Conservation (phyloP, 1,140 invertebrate genomes). For the Linepithema humile region DNA sequence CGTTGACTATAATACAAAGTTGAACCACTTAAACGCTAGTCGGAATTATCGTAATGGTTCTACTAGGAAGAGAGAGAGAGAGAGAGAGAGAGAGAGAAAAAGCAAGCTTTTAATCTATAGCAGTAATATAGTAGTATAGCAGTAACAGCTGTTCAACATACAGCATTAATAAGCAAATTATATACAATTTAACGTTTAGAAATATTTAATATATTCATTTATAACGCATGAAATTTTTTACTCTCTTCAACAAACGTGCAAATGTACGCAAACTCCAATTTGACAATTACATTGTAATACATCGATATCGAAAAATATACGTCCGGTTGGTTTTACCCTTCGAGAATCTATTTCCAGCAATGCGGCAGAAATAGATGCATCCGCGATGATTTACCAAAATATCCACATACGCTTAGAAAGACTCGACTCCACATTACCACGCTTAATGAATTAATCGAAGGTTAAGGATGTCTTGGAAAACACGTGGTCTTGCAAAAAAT, state of each 20-base stretch:
- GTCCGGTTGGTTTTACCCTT: conserved; percentile 56
- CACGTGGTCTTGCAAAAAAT: neutral
- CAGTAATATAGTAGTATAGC: neutral
- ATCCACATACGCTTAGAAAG: conserved; percentile 35
- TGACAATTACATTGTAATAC: neutral
- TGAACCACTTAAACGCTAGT: neutral
- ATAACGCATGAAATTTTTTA: neutral
- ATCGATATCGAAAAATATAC: neutral
- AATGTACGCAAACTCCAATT: too few species aligned
- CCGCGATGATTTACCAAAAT: conserved; percentile 46
- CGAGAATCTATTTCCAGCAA: conserved; percentile 69
- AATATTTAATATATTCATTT: too few species aligned
- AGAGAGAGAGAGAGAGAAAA: too few species aligned
- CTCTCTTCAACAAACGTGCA: neutral
- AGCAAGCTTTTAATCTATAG: neutral
- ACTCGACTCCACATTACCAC: conserved; percentile 46
- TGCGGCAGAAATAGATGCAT: conserved; percentile 65
- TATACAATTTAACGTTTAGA: too few species aligned
- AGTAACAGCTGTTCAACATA: neutral
- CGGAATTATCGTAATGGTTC: neutral
- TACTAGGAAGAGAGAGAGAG: too few species aligned
- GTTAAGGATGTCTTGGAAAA: conserved; percentile 55
- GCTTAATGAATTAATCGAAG: conserved; percentile 57
- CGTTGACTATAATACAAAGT: neutral
- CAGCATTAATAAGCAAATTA: too few species aligned